Percentiles rank a stretch among this genome's conserved stretches.
phyloP scores from a whole-genome alignment of 2,888 invertebrate species.

The Lucinisca nassula region DNA sequence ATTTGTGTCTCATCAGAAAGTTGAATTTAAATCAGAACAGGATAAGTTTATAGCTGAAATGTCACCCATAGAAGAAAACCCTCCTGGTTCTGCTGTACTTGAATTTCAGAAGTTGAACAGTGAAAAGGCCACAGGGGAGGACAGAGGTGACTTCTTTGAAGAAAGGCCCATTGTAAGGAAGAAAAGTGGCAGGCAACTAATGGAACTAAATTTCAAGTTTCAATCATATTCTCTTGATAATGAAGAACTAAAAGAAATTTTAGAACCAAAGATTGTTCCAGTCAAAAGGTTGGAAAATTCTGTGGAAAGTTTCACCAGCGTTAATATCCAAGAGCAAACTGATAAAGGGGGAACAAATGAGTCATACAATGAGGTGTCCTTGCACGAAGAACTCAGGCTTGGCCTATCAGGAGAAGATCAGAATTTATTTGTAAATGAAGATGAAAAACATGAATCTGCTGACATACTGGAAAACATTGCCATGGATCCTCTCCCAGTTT shows the following conservation, averaged over 20 bases:
- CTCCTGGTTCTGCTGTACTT: conserved; percentile 30
- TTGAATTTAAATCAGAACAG: background rate
- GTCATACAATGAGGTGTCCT: background rate
- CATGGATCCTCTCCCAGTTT: background rate
- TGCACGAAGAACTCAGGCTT: background rate
- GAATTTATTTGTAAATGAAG: background rate
- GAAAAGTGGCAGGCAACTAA: background rate
- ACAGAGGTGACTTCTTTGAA: conserved; percentile 65
- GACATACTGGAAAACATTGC: conserved; percentile 51
- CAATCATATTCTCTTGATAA: background rate
- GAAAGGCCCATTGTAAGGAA: conserved; percentile 25
- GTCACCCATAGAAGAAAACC: conserved; percentile 21
- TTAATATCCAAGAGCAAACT: background rate
- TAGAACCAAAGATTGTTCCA: background rate
- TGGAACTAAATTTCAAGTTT: background rate
- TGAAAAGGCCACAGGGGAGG: conserved; percentile 31
- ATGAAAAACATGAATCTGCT: conserved; percentile 46
- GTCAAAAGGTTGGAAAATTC: background rate
- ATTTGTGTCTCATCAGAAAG: background rate
- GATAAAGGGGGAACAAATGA: background rate
- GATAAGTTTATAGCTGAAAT: conserved; percentile 18
- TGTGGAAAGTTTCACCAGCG: background rate
- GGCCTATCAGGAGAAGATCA: background rate
- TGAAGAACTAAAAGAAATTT: background rate
- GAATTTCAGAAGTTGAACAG: background rate